These are phyloP conservation scores for Plumapathes pennacea DNA, from an alignment of 92 coral and sea anemone species.

Conservation along the genomic window DNA sequence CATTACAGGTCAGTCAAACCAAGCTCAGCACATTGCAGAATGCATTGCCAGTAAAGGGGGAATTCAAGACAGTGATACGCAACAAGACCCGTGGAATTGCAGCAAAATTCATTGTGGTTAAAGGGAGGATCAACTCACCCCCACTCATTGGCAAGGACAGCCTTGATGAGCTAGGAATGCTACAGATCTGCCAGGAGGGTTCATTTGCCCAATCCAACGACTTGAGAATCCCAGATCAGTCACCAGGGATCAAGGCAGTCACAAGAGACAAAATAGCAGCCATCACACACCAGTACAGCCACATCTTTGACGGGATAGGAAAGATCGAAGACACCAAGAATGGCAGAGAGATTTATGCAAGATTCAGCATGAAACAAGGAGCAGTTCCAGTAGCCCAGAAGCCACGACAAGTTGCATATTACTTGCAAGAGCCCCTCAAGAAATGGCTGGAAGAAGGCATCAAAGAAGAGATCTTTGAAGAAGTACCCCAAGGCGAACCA, in stretches of 20 bases:
- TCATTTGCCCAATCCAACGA: conserved; percentile 3
- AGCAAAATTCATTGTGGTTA: conserved; percentile 25
- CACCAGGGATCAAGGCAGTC: conserved; percentile 11
- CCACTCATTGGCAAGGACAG: conserved; percentile 38
- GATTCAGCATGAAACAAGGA: conserved; percentile 45
- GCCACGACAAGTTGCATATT: conserved; percentile 41
- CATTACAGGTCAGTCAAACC: conserved; percentile 8
- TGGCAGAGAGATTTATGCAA: conserved; percentile 34
- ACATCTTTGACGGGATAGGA: conserved; percentile 59
- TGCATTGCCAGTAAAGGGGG: conserved; percentile 4
- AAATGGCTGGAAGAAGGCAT: conserved; percentile 37
- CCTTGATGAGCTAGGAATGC: conserved; percentile 5
- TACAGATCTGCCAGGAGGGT: conserved; percentile 13
- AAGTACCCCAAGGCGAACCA: conserved; percentile 56
- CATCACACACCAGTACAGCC: conserved; percentile 11
- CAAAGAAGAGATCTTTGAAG: conserved; percentile 48
- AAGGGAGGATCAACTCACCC: conserved; percentile 39
- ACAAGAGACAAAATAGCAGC: conserved; percentile 4
- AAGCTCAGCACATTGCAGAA: conserved; percentile 33
- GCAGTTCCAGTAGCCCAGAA: conserved; percentile 47
- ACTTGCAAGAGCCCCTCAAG: conserved; percentile 44
- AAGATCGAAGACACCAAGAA: conserved; percentile 54
- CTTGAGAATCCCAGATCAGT: conserved; percentile 23
- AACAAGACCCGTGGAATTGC: conserved; percentile 26
- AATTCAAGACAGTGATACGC: conserved; percentile 7